Evolutionary conservation across 2,797 vertebrate genomes (phyloP).

Genomic region (Prionace glauca): DNA sequence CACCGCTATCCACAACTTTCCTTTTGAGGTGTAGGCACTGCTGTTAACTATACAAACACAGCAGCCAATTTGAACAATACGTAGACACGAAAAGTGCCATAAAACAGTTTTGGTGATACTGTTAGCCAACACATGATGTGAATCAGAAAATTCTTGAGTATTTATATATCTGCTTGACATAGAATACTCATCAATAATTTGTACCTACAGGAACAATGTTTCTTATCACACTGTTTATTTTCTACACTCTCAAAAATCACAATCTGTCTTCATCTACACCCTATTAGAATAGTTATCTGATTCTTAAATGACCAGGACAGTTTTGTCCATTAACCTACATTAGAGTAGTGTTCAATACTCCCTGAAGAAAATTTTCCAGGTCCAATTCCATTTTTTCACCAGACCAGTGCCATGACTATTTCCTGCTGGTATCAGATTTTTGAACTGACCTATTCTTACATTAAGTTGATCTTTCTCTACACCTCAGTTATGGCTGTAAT

Average conservation of each 20-base stretch:
- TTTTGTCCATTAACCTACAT: neutral
- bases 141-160: neutral
- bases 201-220: neutral
- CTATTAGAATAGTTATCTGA: neutral
- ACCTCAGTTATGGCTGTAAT: too few relatives aligned
- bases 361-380: too few relatives aligned
- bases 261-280: neutral
- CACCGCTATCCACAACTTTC: too few relatives aligned
- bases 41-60: neutral
- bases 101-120: neutral
- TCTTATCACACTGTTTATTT: neutral
- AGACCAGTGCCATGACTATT: neutral
- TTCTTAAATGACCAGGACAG: neutral
- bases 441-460: too few relatives aligned
- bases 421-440: too few relatives aligned
- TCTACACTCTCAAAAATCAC: neutral
- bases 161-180: neutral
- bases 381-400: neutral
- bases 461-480: too few relatives aligned
- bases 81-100: neutral
- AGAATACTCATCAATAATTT: neutral
- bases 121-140: neutral
- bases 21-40: neutral
- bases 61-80: neutral
- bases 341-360: neutral